phyloP scores from a whole-genome alignment of 1,140 invertebrate genomes.

The Saccostrea cuccullata region DNA sequence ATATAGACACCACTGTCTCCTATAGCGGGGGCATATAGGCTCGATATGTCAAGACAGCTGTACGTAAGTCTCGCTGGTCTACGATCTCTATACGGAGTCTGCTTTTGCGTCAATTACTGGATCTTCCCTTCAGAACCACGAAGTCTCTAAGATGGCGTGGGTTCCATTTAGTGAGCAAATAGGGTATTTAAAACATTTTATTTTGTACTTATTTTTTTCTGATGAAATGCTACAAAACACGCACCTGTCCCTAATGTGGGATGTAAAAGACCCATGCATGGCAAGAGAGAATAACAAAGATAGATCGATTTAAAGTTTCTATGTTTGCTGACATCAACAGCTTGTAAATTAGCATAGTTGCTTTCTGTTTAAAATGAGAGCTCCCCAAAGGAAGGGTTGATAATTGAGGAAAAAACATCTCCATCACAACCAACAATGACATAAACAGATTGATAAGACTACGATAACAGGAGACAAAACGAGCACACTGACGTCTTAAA shows the following conservation, averaged over 20 bases:
- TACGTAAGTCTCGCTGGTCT: too few species aligned
- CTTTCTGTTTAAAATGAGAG: not conserved
- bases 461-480: not conserved
- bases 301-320: not conserved
- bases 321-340: slow-evolving; percentile 1
- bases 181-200: not conserved
- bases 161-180: not conserved
- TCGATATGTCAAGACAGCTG: too few species aligned
- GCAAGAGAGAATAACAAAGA: not conserved
- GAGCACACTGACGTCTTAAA: not conserved
- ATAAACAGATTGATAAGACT: not conserved
- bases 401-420: not conserved
- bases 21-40: too few species aligned
- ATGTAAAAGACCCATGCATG: not conserved
- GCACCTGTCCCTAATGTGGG: not conserved
- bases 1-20: too few species aligned
- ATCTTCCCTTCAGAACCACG: too few species aligned
- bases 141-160: not conserved
- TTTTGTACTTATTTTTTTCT: not conserved
- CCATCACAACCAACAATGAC: not conserved
- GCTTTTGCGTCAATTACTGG: too few species aligned
- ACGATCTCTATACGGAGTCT: too few species aligned
- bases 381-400: not conserved
- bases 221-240: not conserved
- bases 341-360: not conserved